A percentile compares a stretch with the other conserved stretches of the same genome.
phyloP scores from a whole-genome alignment of 2,888 invertebrate species.

The Limnephilus rhombicus region DNA sequence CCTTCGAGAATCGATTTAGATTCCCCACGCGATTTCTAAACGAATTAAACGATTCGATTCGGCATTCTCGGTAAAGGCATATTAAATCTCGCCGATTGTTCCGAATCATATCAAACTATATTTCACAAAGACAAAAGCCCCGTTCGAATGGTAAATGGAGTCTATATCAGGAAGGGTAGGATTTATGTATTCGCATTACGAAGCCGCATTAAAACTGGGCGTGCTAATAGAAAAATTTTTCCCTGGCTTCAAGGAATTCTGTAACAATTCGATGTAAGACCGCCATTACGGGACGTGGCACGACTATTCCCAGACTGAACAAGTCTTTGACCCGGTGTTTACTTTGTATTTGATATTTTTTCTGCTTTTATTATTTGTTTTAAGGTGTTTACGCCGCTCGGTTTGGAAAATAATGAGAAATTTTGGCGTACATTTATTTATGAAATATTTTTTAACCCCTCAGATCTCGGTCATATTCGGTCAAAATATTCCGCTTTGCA shows the following conservation, averaged over 20 bases:
- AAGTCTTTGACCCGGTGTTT: background rate
- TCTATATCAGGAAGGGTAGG: conserved; percentile 43
- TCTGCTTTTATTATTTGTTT: background rate
- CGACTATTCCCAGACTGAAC: background rate
- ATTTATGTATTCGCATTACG: conserved; percentile 56
- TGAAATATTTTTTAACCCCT: too few relatives aligned
- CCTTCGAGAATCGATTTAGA: conserved; percentile 36
- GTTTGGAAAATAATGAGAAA: too few relatives aligned
- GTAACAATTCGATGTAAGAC: conserved; percentile 39
- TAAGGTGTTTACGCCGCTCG: background rate
- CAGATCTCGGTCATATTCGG: too few relatives aligned
- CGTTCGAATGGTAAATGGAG: conserved; percentile 42
- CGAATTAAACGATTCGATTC: conserved; percentile 42
- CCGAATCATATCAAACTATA: conserved; percentile 41
- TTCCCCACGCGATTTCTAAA: conserved; percentile 25
- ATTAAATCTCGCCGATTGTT: conserved; percentile 48
- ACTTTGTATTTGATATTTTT: background rate
- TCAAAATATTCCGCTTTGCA: too few relatives aligned
- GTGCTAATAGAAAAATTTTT: conserved; percentile 57
- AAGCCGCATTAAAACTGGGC: conserved; percentile 52
- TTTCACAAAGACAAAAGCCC: conserved; percentile 40
- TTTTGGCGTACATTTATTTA: too few relatives aligned
- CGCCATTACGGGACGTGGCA: conserved; percentile 49
- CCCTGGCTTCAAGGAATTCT: conserved; percentile 49
- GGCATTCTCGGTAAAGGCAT: conserved; percentile 17